Percentiles rank a stretch among this genome's conserved stretches.
Conservation (phyloP, 1,140 invertebrate genomes). For the Palaemon carinicauda region DNA sequence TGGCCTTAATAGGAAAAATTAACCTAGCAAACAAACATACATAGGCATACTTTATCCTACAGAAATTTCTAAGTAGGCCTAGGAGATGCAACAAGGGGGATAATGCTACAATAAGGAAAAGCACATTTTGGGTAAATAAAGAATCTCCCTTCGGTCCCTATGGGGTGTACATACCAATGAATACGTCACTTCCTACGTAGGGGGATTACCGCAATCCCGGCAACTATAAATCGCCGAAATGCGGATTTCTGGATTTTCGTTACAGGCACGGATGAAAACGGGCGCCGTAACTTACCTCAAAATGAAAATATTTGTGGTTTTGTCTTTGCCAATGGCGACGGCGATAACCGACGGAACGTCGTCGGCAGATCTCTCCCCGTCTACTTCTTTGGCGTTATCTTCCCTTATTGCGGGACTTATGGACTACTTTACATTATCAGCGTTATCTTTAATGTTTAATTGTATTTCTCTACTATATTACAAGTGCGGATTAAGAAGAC, state of each 20-base stretch:
- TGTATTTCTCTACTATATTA: neutral
- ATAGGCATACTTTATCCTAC: no score
- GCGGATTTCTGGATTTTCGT: neutral
- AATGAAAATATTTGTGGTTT: neutral
- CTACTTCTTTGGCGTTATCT: neutral
- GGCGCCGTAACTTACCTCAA: neutral
- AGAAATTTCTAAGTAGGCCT: no score
- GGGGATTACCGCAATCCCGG: no score
- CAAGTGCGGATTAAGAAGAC: neutral
- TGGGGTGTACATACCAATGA: no score
- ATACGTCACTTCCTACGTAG: no score
- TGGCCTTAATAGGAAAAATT: no score
- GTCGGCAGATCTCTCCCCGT: neutral
- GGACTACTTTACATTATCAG: neutral
- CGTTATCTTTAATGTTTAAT: neutral
- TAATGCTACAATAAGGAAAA: no score
- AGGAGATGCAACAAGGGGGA: no score
- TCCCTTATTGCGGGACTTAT: neutral
- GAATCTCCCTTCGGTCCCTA: no score
- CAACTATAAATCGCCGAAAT: no score
- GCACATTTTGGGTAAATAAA: no score
- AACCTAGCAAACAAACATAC: no score
- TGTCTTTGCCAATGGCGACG: neutral
- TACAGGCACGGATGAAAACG: neutral
- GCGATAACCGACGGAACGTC: neutral